Conservation (phyloP, 2,797 vertebrate genomes). For the Echiichthys vipera region DNA sequence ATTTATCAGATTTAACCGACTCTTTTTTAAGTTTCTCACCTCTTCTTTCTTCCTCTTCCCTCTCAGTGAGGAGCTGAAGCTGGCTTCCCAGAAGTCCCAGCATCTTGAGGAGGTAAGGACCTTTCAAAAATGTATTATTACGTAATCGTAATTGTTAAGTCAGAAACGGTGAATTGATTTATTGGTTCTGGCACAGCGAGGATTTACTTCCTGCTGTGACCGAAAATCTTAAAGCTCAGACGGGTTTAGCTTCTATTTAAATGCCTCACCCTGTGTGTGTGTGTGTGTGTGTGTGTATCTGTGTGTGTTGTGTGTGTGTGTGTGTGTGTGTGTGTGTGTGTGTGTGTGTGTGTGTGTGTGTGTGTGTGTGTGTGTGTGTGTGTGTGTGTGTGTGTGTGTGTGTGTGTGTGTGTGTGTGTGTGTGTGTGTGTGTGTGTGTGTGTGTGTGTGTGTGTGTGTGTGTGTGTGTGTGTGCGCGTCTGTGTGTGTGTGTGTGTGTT, state of each 20-base stretch:
- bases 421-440: slow-evolving; percentile 50
- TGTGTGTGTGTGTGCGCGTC: slow-evolving; percentile 48
- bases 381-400: slow-evolving; percentile 48
- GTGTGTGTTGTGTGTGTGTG: slow-evolving; percentile 50
- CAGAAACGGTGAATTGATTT: slow-evolving; percentile 25
- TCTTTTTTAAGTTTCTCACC: slow-evolving; percentile 2
- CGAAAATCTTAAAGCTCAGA: slow-evolving; percentile 51
- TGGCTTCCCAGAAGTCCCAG: slow-evolving; percentile 92
- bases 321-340: slow-evolving; percentile 46
- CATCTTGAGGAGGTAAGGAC: slow-evolving; percentile 85
- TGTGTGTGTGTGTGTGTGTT: slow-evolving; percentile 44
- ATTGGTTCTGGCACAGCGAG: slow-evolving; percentile 17
- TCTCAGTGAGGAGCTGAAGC: slow-evolving; percentile 91
- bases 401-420: slow-evolving; percentile 46
- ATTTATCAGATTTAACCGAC: not conserved
- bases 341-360: slow-evolving; percentile 50
- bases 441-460: slow-evolving; percentile 50
- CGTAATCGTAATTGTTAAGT: slow-evolving; percentile 9
- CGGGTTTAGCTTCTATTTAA: slow-evolving; percentile 61
- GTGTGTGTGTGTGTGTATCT: slow-evolving; percentile 46
- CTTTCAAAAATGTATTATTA: not conserved
- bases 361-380: slow-evolving; percentile 50
- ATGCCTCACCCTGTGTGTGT: too few relatives aligned
- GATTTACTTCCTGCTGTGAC: slow-evolving; percentile 49
- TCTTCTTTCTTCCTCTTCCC: not conserved